These are phyloP conservation scores for Hemaris fuciformis DNA, from an alignment of 2,888 invertebrate species.

Conservation along the genomic window DNA sequence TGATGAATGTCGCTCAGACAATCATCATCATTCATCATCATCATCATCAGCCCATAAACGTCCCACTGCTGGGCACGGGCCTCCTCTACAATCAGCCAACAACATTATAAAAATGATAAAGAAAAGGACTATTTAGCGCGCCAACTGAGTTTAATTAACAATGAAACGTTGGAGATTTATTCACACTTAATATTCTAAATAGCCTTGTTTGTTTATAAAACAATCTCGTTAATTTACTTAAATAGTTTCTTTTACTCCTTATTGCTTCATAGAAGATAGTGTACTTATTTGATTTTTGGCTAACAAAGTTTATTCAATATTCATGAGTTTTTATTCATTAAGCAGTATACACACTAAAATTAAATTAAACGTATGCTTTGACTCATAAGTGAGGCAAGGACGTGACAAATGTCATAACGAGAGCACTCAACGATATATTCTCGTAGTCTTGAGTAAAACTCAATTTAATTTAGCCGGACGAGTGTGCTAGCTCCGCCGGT, in stretches of 20 bases:
- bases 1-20: background rate
- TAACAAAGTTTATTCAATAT: background rate
- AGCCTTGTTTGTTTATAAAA: background rate
- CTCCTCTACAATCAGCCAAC: too few species aligned
- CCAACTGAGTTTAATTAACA: background rate
- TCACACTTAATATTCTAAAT: background rate
- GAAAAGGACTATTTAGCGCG: background rate
- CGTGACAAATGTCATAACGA: constrained; percentile 45
- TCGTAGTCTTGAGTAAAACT: constrained; percentile 48
- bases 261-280: too few species aligned
- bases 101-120: background rate
- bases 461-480: constrained; percentile 52
- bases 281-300: background rate
- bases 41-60: too few species aligned
- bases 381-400: constrained; percentile 34
- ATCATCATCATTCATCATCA: too few species aligned
- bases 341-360: background rate
- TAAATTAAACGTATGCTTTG: constrained; percentile 9
- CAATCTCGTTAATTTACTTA: background rate
- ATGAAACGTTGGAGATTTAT: background rate
- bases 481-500: constrained; percentile 44
- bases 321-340: background rate
- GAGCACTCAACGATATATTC: constrained; percentile 38
- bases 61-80: too few species aligned
- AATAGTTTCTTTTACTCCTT: background rate